Base-by-base conservation (phyloP, 2,888 invertebrate species). In the Choristoneura rosaceana region DNA sequence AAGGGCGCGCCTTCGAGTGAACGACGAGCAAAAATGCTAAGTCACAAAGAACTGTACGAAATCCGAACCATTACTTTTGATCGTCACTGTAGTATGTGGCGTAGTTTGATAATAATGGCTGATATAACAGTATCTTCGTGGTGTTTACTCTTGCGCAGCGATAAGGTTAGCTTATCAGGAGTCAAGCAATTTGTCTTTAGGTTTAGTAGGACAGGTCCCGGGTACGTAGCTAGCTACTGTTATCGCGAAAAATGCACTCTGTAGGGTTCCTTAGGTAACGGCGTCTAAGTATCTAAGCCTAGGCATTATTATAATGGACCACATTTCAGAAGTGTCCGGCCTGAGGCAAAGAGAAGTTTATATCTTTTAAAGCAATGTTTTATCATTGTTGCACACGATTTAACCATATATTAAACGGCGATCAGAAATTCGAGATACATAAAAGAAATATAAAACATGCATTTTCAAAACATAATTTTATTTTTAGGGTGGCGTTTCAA, bases 171-270 rank as follows among this genome's bases (percentile, higher is more conserved):
- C 70, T 76, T 74, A 74, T 76, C 76, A n/a, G 50, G 63, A 73
- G 70, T 73, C 74, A 61, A 74, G 74, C 41, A 76, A 76, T 76
- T 75, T 76, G 75, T 76, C 69, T 70, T n/a, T 43, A 10, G 64
- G 64, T 74, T 76, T 71, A 75, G 66, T 76, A 63, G 76, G 76
- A 69, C 76, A 61, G 64, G 69, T 71, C 58, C 43, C n/a, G 8
- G 15, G 15, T 41, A 7, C 66, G 61, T 60, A 60, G 14, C 55
- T 47, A 38, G 59, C 58, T 14, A 62, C 47, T 73, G 65, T 74
- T 70, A 74, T 73, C 75, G 55, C 52, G 45, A 17, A 52, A 43
- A 17, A 52, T 71, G 71, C 71, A 71, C 10, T 64, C 3, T 2
- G 14, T 45, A 55, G 71, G 61, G 66, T 45, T 71, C 71, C 61